Evolutionary conservation across 1,140 invertebrate species (phyloP).

Genomic region (Calephelis nemesis): DNA sequence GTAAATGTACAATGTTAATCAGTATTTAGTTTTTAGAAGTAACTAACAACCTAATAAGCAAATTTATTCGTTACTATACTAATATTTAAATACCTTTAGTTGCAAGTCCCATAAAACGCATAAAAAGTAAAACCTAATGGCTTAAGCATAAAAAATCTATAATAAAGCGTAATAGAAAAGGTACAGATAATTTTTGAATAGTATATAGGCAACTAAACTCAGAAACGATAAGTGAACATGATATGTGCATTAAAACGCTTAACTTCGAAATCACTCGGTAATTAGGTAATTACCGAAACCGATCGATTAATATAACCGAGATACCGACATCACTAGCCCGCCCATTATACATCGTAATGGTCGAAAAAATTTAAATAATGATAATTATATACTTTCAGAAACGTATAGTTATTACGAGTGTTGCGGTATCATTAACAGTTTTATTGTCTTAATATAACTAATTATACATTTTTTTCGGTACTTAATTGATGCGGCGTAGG

Average conservation of each 20-base stretch:
- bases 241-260: conserved; percentile 72
- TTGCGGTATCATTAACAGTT: conserved; percentile 76
- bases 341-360: conserved; percentile 69
- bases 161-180: too few species aligned
- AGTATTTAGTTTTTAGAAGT: too few species aligned
- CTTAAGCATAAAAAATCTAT: too few species aligned
- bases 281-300: conserved; percentile 78
- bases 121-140: too few species aligned
- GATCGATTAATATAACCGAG: conserved; percentile 76
- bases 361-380: conserved; percentile 77
- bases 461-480: conserved; percentile 78
- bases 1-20: too few species aligned
- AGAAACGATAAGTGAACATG: conserved; percentile 49
- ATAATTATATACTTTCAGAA: conserved; percentile 77
- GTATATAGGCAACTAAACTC: too few species aligned
- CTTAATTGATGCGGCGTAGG: conserved; percentile 74
- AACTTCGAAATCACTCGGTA: conserved; percentile 63
- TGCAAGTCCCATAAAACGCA: too few species aligned
- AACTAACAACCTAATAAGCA: too few species aligned
- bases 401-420: conserved; percentile 70
- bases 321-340: conserved; percentile 60
- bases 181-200: too few species aligned
- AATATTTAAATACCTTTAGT: too few species aligned
- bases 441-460: conserved; percentile 78
- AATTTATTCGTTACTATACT: too few species aligned